Base-by-base conservation (phyloP, 2,797 vertebrate genomes). In the Sandelia bainsii region DNA sequence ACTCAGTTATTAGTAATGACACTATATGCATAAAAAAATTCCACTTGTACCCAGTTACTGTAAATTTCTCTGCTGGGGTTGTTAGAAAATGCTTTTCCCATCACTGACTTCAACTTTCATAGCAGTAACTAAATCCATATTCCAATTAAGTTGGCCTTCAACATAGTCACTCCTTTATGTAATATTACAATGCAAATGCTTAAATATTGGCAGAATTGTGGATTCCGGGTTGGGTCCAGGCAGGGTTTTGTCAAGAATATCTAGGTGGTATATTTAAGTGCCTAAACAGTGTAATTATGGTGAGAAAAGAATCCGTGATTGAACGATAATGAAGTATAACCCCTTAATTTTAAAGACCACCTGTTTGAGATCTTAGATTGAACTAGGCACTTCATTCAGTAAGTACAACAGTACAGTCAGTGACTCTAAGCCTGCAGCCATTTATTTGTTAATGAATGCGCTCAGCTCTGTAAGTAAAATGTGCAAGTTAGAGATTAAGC, bases 401-500 rank as follows among this genome's bases (percentile, higher is more conserved):
- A 60, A 3, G 32, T 32, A 37, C 27, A 53, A 63, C 1, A 0
- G 8, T 37, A 5, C 13, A 60, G 0, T 62, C 13, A 60, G 0
- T 62, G 25, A 22, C 46, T 17, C 8, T 50, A 10, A 27, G 12
- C 52, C 13, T 25, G 8, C 3, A 13, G 6, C n/a, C 17, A 42
- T 57, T 52, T 32, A 49, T 62, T 62, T n/a, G 9, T 32, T 66
- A 60, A 69, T 67, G n/a, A 65, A 62, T 53, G 10, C 20, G 19
- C 53, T 40, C 11, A 40, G 51, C 9, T 0, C 49, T 25, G 20
- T 29, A 27, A 56, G 39, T 74, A 20, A 69, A 72, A 48, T 1
- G 19, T n/a, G 22, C 11, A 10, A 45, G 17, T 52, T 27, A 48
- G 23, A 67, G 46, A 62, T 68, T n/a, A 62, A 32, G 34, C 12